Base-by-base conservation (phyloP, 2,888 invertebrate genomes). In the Drosophila leonis region DNA sequence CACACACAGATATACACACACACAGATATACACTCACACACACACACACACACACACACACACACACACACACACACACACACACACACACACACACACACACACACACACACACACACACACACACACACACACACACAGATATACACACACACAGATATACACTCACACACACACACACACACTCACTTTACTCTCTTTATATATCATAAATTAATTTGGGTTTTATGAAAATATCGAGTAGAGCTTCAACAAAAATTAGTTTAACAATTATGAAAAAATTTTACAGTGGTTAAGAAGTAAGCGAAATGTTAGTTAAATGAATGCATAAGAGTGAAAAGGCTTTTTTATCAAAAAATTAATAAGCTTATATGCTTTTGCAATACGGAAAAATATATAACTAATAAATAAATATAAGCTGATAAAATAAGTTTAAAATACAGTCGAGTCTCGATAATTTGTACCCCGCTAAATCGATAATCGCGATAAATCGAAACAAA, bases 121-220 rank as follows among this genome's bases (percentile, higher is more conserved):
- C 37, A n/a, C 33, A 46, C 31, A 41, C n/a, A n/a, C n/a, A n/a
- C n/a, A n/a, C n/a, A n/a, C n/a, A n/a, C n/a, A n/a, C n/a, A n/a
- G n/a, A n/a, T n/a, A n/a, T n/a, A 15, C n/a, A 57, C n/a, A 20
- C 13, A 4, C n/a, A n/a, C n/a, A n/a, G n/a, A n/a, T n/a, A n/a
- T n/a, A n/a, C n/a, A n/a, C n/a, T n/a, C n/a, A n/a, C 7, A 27
- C 20, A 13, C 8, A 54, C 24, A 35, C 37, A n/a, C 33, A 46
- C 29, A 41, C 35, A 37, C 41, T 49, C 20, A 44, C n/a, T 13
- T 15, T 9, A 37, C 18, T 29, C 24, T 20, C 37, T 54, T 29
- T 42, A 33, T 39, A 33, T 44, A 52, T 20, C 29, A 39, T n/a
- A 31, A 57, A 20, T 39, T 15, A 39, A 51, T 60, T 60, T 51